Evolutionary conservation across 1,140 invertebrate genomes (phyloP).

Genomic region (Anthonomus grandis): DNA sequence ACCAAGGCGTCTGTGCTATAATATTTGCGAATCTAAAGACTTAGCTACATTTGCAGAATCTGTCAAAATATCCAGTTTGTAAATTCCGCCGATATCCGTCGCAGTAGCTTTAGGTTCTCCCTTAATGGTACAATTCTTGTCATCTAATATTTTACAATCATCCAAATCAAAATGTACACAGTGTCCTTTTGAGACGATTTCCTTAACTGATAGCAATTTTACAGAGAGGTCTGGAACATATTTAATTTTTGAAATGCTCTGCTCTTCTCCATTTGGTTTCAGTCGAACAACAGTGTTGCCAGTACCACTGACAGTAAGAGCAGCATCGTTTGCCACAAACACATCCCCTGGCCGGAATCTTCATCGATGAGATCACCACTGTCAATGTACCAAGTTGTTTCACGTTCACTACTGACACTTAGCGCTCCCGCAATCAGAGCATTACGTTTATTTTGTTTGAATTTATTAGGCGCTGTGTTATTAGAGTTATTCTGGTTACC

Average conservation of each 20-base stretch:
- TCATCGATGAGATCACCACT: conserved; percentile 28
- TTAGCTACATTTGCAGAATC: conserved; percentile 7
- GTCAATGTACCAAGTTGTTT: conserved; percentile 28
- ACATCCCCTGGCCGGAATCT: background rate
- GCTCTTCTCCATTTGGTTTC: conserved; percentile 5
- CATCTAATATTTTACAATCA: conserved; percentile 14
- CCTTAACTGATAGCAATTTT: conserved; percentile 27
- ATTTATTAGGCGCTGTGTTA: no score
- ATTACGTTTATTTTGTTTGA: no score
- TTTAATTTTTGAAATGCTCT: conserved; percentile 15
- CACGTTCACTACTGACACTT: background rate
- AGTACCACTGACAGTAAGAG: conserved; percentile 10
- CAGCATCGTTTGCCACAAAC: conserved; percentile 17
- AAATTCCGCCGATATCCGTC: conserved; percentile 20
- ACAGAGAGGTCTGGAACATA: conserved; percentile 24
- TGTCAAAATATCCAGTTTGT: conserved; percentile 11
- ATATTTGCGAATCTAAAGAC: conserved; percentile 4
- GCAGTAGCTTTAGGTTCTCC: conserved; percentile 19
- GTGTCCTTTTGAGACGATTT: conserved; percentile 22
- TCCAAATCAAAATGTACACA: conserved; percentile 17
- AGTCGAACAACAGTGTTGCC: conserved; percentile 15
- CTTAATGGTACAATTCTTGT: conserved; percentile 20
- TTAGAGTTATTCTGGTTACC: background rate
- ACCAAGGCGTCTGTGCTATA: conserved; percentile 30
- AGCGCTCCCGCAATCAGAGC: conserved; percentile 5